Conservation (phyloP, 2,797 vertebrate species). For the Hydrophis major region DNA sequence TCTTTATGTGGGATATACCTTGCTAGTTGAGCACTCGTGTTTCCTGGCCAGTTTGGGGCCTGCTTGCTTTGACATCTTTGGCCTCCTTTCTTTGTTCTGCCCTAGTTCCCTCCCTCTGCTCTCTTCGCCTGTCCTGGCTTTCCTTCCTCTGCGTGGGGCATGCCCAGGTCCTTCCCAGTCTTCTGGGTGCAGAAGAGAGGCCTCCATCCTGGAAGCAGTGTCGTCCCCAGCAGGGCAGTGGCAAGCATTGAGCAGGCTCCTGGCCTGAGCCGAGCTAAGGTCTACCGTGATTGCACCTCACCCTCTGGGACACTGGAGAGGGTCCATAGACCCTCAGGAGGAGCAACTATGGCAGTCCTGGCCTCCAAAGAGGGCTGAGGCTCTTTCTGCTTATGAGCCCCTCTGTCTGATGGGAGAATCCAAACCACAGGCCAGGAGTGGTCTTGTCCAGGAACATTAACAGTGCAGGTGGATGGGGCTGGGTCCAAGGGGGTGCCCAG, state of each 20-base stretch:
- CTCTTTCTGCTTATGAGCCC: not conserved
- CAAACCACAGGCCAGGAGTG: conserved; percentile 19
- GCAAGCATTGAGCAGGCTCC: not conserved
- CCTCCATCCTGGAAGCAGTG: not conserved
- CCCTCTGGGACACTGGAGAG: not conserved
- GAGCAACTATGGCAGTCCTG: not conserved
- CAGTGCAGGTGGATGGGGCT: conserved; percentile 62
- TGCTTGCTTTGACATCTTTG: conserved; percentile 73
- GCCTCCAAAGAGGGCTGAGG: not conserved
- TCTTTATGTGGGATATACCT: conserved; percentile 84
- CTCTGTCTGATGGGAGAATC: not conserved
- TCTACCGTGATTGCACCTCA: not conserved
- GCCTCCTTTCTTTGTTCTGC: conserved; percentile 10
- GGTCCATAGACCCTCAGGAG: not conserved
- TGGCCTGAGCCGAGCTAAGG: not conserved
- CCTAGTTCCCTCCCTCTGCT: conserved; percentile 40
- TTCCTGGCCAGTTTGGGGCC: conserved; percentile 80
- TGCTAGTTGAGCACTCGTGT: conserved; percentile 88
- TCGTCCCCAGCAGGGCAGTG: not conserved
- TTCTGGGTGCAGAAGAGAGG: not conserved
- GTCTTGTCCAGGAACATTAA: conserved; percentile 87
- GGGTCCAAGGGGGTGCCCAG: not conserved
- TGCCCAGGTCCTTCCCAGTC: not conserved
- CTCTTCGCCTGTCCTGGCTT: conserved; percentile 39
- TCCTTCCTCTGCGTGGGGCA: conserved; percentile 50